These are phyloP conservation scores for Quadroppia sp. DNA, from an alignment of 2,888 invertebrate species.

Conservation along the genomic window DNA sequence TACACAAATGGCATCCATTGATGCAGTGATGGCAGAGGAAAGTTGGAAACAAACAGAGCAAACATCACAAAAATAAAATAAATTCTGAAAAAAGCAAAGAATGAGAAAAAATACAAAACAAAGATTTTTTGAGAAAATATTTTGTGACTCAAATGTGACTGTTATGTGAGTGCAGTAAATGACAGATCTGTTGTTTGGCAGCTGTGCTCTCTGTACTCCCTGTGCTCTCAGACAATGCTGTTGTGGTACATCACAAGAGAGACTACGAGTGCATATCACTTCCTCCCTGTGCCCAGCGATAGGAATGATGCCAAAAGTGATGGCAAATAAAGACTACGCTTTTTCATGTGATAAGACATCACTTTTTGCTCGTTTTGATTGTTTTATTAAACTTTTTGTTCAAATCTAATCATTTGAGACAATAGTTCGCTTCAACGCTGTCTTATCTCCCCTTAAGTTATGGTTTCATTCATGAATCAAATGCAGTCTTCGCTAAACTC, in stretches of 20 bases:
- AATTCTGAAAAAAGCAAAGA: background rate
- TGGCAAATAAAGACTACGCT: background rate
- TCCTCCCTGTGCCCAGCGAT: background rate
- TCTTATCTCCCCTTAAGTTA: no score
- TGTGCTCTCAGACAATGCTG: slow-evolving; percentile 4
- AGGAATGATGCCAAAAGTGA: slow-evolving; percentile 13
- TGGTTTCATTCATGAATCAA: background rate
- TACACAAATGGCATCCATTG: background rate
- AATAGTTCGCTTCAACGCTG: no score
- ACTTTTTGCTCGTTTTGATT: background rate
- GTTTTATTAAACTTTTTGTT: background rate
- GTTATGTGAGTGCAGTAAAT: background rate
- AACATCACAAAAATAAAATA: background rate
- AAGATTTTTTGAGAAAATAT: slow-evolving; percentile 3
- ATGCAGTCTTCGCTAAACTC: no score
- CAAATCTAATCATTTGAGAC: no score
- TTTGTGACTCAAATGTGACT: slow-evolving; percentile 25
- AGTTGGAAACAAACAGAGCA: background rate
- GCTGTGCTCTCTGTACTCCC: no score
- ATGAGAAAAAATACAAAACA: background rate
- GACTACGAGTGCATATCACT: background rate
- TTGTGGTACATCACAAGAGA: background rate
- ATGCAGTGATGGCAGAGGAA: background rate
- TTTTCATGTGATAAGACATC: background rate
- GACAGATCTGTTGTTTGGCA: slow-evolving; percentile 35